Evolutionary conservation across 1,140 invertebrate species (phyloP).

Genomic region (Diabrotica undecimpunctata): DNA sequence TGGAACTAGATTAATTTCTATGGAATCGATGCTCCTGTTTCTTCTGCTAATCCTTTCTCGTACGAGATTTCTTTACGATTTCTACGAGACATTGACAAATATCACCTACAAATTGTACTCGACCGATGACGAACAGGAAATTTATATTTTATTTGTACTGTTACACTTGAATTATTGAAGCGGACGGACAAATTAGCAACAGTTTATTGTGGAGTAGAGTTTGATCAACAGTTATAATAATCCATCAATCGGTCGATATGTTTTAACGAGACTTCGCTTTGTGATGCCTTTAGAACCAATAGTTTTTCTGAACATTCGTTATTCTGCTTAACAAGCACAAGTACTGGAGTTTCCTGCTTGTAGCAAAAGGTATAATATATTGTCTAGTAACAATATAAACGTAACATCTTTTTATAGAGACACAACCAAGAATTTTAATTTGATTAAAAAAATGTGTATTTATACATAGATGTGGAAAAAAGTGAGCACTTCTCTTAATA

Average conservation of each 20-base stretch:
- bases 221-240: slow-evolving; percentile 4
- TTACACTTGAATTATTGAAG: slow-evolving; percentile 16
- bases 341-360: no score
- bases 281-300: background rate
- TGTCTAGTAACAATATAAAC: no score
- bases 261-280: background rate
- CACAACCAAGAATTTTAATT: no score
- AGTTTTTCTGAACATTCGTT: no score
- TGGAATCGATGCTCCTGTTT: slow-evolving; percentile 17
- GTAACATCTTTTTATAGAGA: no score
- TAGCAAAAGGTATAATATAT: no score
- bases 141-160: slow-evolving; percentile 11
- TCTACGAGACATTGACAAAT: slow-evolving; percentile 16
- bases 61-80: slow-evolving; percentile 8
- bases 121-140: slow-evolving; percentile 7
- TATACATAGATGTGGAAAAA: no score
- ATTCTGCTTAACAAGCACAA: no score
- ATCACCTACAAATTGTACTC: slow-evolving; percentile 14
- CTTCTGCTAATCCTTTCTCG: slow-evolving; percentile 8
- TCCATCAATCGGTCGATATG: background rate
- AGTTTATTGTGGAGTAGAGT: background rate
- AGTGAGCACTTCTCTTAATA: no score
- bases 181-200: slow-evolving; percentile 11
- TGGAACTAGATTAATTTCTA: slow-evolving; percentile 15
- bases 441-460: no score